Evolutionary conservation across 1,140 invertebrate species (phyloP).

Genomic region (Halyomorpha halys): DNA sequence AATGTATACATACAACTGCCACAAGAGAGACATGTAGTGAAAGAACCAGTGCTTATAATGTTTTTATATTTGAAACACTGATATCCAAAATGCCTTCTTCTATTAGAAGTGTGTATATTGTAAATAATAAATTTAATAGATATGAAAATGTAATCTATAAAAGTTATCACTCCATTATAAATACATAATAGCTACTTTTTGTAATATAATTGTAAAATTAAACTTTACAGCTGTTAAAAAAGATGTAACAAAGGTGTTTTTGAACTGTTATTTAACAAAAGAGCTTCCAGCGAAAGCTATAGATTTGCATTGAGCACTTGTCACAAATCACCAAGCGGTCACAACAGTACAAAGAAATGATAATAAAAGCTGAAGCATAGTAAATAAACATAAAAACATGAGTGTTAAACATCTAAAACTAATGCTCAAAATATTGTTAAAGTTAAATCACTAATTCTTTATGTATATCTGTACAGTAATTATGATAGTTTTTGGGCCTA

Average conservation of each 20-base stretch:
- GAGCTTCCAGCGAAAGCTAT: conserved; percentile 15
- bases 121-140: conserved; percentile 18
- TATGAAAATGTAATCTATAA: conserved; percentile 5
- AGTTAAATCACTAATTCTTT: too few relatives aligned
- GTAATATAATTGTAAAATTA: conserved; percentile 10
- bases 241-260: neutral
- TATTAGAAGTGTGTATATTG: conserved; percentile 22
- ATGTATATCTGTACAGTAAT: too few relatives aligned
- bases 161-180: too few relatives aligned
- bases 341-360: neutral
- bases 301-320: neutral
- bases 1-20: neutral
- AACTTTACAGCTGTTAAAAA: conserved; percentile 2
- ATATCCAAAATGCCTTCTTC: conserved; percentile 23
- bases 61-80: conserved; percentile 6
- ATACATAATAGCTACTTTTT: too few relatives aligned
- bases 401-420: too few relatives aligned
- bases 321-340: neutral
- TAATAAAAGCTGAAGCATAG: conserved; percentile 2
- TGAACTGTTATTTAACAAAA: neutral
- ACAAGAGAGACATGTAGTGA: conserved; percentile 2
- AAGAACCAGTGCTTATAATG: neutral
- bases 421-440: too few relatives aligned
- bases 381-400: too few relatives aligned
- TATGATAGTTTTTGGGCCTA: too few relatives aligned